Base-by-base conservation (phyloP, 2,113 vertebrate genomes). In the Chamaetylas fuelleborni region DNA sequence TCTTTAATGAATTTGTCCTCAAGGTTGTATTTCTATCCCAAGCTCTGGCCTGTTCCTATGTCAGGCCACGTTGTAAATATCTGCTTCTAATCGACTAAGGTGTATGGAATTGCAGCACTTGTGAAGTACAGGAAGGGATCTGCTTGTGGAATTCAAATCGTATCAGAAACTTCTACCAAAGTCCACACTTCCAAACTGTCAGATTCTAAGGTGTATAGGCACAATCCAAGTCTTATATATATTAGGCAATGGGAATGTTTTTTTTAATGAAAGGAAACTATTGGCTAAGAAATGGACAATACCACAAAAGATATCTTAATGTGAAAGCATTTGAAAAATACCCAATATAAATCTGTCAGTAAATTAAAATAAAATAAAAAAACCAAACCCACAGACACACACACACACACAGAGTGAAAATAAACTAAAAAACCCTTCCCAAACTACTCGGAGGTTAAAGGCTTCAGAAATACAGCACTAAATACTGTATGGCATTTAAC, bases 181-280 rank as follows among this genome's bases (percentile, higher is more conserved):
- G 78, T 87, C 76, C 85, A 47, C 5, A 6, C 58, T 97, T 96
- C 87, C 88, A 90, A 91, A 85, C 34, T 72, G 25, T 79, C 64
- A 93, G 36, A 60, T 95, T 47, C 24, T 18, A 15, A 62, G 76
- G 76, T 92, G 95, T 95, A 78, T 33, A 7, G 53, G 78, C 88
- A 84, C 85, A 73, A 77, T 54, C 90, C 62, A 95, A 95, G 50
- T 80, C 80, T 91, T 76, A 3, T 2, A 2, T 31, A 69, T 62
- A 62, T 94, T 92, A 90, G 84, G 33, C 94, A 91, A 71, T 94
- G 72, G 81, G 79, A 91, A 77, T 65, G 57, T 54, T 67, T 92
- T 92, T 85, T 84, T 79, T 74, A 51, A 14, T 51, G 7, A 33
- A 61, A 61, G 28, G 29, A 69, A 92, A 69, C 64, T 69, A 3